A percentile compares a stretch with the other conserved stretches of the same genome.
These are phyloP conservation scores for Smittia aterrima DNA, from an alignment of 2,888 invertebrate genomes.

Conservation along the genomic window DNA sequence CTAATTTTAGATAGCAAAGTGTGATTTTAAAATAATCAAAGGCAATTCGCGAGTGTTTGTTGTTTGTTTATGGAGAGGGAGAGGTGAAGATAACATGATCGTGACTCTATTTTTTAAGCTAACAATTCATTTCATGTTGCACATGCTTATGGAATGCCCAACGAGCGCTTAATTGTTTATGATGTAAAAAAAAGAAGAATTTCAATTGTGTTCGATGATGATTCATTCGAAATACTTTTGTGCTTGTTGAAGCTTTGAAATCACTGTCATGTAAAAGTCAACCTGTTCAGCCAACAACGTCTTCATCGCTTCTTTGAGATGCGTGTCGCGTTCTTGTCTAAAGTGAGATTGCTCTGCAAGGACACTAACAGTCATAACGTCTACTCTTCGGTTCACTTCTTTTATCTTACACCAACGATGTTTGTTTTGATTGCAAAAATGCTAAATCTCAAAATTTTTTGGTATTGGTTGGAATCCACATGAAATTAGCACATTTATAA, in stretches of 20 bases:
- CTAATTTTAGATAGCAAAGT: no score
- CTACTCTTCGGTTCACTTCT: slow-evolving; percentile 79
- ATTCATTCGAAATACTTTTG: slow-evolving; percentile 53
- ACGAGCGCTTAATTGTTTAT: neutral
- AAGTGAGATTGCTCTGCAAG: slow-evolving; percentile 95
- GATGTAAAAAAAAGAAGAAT: neutral
- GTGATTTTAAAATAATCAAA: no score
- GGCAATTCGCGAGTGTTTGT: no score
- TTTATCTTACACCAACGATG: no score
- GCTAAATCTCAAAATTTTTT: no score
- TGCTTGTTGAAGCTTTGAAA: slow-evolving; percentile 67
- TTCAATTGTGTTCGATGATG: no score
- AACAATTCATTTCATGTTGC: neutral
- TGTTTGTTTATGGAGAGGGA: no score
- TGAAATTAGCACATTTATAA: no score
- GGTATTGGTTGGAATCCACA: no score
- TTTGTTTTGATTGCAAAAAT: no score
- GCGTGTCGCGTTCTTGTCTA: slow-evolving; percentile 78
- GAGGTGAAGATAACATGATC: no score
- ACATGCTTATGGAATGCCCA: neutral
- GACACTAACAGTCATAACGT: slow-evolving; percentile 88
- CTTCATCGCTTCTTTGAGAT: slow-evolving; percentile 83
- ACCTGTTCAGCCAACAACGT: slow-evolving; percentile 86
- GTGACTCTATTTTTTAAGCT: no score
- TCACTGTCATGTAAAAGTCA: slow-evolving; percentile 83